A percentile compares a stretch with the other conserved stretches of the same genome.
Evolutionary conservation across 2,113 vertebrate genomes (phyloP).

Genomic region (Passer domesticus): DNA sequence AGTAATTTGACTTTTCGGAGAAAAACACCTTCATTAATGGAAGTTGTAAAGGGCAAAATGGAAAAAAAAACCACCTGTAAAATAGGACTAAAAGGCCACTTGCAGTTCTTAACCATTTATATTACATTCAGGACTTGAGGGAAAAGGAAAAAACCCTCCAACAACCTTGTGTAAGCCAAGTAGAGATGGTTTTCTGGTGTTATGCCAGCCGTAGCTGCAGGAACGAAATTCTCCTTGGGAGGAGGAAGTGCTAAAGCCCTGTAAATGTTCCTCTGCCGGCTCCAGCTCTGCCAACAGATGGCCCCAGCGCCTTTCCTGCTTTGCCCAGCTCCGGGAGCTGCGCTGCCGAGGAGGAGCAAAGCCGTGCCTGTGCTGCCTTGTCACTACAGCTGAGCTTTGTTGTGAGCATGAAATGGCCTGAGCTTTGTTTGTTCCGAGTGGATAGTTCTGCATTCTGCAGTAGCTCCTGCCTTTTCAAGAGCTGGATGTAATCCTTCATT

Average conservation of each 20-base stretch:
- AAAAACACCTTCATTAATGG: neutral
- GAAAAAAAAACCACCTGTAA: rapidly evolving
- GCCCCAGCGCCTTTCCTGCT: conserved; percentile 26
- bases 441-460: neutral
- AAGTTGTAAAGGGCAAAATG: neutral
- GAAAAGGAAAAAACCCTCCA: neutral
- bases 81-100: neutral
- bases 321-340: neutral
- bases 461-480: neutral
- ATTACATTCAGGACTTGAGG: neutral
- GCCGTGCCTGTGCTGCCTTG: neutral
- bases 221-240: neutral
- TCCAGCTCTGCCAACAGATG: conserved; percentile 42
- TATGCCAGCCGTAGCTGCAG: neutral
- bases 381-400: neutral
- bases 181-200: neutral
- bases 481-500: conserved; percentile 13
- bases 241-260: neutral
- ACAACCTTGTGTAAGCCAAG: neutral
- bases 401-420: neutral
- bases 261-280: neutral
- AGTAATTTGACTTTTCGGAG: neutral
- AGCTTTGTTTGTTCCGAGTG: neutral
- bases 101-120: neutral
- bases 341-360: neutral